Base-by-base conservation (phyloP, 2,113 vertebrate genomes). In the Pantherophis guttatus region DNA sequence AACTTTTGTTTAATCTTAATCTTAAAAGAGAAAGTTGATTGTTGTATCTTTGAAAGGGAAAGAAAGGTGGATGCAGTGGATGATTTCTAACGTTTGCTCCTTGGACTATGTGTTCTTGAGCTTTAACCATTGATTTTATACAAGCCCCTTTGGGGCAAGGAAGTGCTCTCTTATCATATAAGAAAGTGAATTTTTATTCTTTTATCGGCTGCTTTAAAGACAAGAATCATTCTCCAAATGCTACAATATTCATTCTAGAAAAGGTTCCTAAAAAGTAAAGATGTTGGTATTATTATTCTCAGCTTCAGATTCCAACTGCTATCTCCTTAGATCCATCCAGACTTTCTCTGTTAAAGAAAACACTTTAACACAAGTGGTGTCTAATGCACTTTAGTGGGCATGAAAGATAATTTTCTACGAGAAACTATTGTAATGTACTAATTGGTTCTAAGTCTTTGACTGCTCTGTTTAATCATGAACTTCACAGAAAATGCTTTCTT, bases 401-500 rank as follows among this genome's bases (percentile, higher is more conserved):
- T 58, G 54, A 50, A 86, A 91, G 54, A 54, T 50, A 50, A 86
- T 91, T 91, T 86, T 91, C 53, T 58, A 44, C 3, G 5, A 17
- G 75, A 86, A 58, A 48, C 26, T 48, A 54, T 52, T 39, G 19
- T 48, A 44, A 57, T n/a, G 33, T 92, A 50, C 53, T 53, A 81
- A 75, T 26, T 53, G 89, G 7, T 21, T 89, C 11, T 57, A 48
- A 81, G 44, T 89, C 52, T 57, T 33, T 59, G 50, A 55, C 19
- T 52, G 70, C 29, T 86, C 17, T 90, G 54, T 93, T 90, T 93
- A 86, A 86, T 86, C 55, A 33, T 90, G 59, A 93, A 8, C 54
- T 86, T n/a, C 39, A 24, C 39, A 52, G 65, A 85, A 89, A 92
- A 93, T 85, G 88, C 88, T 58, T 59, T 13, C 53, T 65, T 85